phyloP scores from a whole-genome alignment of 2,888 invertebrate species.

The Parnassius glacialis region DNA sequence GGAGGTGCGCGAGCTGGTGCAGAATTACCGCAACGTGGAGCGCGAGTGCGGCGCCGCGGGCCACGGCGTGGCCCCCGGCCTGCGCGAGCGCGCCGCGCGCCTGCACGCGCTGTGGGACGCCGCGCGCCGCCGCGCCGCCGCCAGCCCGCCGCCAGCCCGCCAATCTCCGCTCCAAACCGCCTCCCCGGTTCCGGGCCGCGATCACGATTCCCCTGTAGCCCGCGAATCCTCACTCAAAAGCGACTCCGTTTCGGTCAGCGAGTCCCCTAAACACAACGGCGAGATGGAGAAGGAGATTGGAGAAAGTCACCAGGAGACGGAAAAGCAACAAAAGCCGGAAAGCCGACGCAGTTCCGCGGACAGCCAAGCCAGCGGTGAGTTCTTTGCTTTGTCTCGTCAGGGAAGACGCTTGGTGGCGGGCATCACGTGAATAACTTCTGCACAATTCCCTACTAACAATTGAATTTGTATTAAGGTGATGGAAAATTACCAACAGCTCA shows the following conservation, averaged over 20 bases:
- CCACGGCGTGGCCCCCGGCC: constrained; percentile 46
- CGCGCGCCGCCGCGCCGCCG: not conserved
- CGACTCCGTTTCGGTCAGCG: too few species aligned
- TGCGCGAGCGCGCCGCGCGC: constrained; percentile 71
- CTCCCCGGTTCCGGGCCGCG: too few species aligned
- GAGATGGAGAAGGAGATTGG: too few species aligned
- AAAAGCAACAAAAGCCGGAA: not conserved
- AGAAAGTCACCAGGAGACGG: too few species aligned
- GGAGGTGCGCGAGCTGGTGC: constrained; percentile 82
- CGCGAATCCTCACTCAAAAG: too few species aligned
- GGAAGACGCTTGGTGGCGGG: constrained; percentile 14
- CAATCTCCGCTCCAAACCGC: not conserved
- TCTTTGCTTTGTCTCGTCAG: constrained; percentile 1
- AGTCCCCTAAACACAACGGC: too few species aligned
- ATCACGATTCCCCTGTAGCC: too few species aligned
- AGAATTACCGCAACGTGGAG: constrained; percentile 33
- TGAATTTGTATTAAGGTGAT: too few species aligned
- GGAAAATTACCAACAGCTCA: too few species aligned
- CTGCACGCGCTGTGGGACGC: constrained; percentile 45
- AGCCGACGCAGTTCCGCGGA: constrained; percentile 20
- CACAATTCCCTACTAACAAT: too few species aligned
- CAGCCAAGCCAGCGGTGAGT: constrained; percentile 25
- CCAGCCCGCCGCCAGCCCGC: not conserved
- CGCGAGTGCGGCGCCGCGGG: constrained; percentile 74
- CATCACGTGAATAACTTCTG: not conserved